Percentiles rank a stretch among this genome's conserved stretches.
Evolutionary conservation across 2,888 invertebrate genomes (phyloP).

Genomic region (Microplitis manilae): DNA sequence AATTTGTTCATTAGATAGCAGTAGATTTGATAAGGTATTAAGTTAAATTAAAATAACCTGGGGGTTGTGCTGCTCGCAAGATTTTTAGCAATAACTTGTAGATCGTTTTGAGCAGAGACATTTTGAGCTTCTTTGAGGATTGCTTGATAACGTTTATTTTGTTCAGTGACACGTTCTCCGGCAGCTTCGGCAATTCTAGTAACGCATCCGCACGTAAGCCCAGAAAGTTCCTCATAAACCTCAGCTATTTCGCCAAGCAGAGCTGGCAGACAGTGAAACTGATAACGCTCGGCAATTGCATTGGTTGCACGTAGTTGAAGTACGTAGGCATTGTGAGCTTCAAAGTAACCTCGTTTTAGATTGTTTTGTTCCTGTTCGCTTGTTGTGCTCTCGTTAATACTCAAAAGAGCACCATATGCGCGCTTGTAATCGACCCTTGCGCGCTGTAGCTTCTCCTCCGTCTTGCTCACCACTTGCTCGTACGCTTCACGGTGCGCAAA

Average conservation of each 20-base stretch:
- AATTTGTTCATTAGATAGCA: not conserved
- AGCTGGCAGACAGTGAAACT: constrained; percentile 87
- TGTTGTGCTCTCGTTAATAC: constrained; percentile 70
- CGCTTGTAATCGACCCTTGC: constrained; percentile 88
- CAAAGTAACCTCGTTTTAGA: constrained; percentile 83
- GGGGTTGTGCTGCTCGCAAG: constrained; percentile 70
- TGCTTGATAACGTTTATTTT: constrained; percentile 87
- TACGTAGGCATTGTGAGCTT: constrained; percentile 94
- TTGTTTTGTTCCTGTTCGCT: constrained; percentile 74
- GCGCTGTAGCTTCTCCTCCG: constrained; percentile 88
- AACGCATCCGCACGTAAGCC: constrained; percentile 64
- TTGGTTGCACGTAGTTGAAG: constrained; percentile 94
- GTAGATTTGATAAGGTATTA: not conserved
- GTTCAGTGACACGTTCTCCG: constrained; percentile 89
- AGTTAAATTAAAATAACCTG: constrained; percentile 2
- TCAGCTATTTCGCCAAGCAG: constrained; percentile 93
- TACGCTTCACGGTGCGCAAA: constrained; percentile 92
- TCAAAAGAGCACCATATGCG: constrained; percentile 85
- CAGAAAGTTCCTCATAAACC: constrained; percentile 90
- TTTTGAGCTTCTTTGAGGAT: constrained; percentile 84
- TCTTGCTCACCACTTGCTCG: constrained; percentile 89
- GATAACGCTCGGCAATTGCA: constrained; percentile 92
- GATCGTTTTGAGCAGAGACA: constrained; percentile 81
- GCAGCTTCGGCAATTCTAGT: constrained; percentile 89
- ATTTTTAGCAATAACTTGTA: constrained; percentile 83